phyloP scores from a whole-genome alignment of 2,888 invertebrate species.

The Graphium colonna region DNA sequence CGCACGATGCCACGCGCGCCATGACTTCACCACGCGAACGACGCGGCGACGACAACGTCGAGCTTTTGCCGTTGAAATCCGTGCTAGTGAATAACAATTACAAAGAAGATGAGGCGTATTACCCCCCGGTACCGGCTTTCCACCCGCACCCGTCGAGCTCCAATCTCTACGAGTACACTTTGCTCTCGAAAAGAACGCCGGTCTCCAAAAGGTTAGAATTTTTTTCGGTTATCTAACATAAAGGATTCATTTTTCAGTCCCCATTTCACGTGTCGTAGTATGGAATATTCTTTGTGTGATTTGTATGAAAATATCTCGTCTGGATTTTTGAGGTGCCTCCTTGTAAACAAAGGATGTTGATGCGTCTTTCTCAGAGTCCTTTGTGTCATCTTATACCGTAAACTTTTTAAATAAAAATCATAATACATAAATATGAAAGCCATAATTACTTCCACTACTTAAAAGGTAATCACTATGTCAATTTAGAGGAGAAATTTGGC shows the following conservation, averaged over 20 bases:
- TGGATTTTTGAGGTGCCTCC: background rate
- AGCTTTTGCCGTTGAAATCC: constrained; percentile 68
- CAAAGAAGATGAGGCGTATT: constrained; percentile 67
- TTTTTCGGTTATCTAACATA: constrained; percentile 18
- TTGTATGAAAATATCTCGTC: background rate
- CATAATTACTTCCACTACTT: too few relatives aligned
- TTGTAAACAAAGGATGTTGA: background rate
- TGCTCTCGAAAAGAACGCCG: constrained; percentile 73
- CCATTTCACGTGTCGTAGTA: background rate
- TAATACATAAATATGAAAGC: too few relatives aligned
- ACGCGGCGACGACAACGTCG: constrained; percentile 60
- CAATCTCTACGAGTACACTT: constrained; percentile 62
- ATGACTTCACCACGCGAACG: constrained; percentile 64
- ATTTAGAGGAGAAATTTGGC: too few relatives aligned
- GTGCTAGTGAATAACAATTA: constrained; percentile 67
- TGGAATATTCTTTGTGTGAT: background rate
- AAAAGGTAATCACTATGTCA: too few relatives aligned
- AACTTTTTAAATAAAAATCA: too few relatives aligned
- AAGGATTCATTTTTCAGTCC: background rate
- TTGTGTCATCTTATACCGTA: background rate
- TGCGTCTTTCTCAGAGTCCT: background rate
- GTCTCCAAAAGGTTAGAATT: constrained; percentile 67
- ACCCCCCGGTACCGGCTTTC: constrained; percentile 53
- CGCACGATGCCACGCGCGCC: constrained; percentile 56
- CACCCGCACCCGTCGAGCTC: constrained; percentile 61